These are phyloP conservation scores for Marasmarcha lunaedactyla DNA, from an alignment of 2,888 invertebrate genomes.

Conservation along the genomic window DNA sequence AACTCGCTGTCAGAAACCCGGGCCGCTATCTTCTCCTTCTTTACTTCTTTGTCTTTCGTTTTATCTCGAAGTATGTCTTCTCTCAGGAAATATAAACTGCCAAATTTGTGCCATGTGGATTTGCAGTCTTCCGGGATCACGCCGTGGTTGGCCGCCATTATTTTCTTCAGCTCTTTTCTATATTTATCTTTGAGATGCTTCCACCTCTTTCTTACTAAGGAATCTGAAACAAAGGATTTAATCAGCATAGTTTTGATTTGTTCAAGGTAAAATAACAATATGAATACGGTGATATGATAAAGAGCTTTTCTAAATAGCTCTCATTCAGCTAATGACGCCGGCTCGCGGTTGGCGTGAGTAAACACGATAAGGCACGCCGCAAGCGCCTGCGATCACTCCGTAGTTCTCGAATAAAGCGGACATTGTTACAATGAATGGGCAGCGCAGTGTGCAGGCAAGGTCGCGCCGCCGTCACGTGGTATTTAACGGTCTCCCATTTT, in stretches of 20 bases:
- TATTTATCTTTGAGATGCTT: conserved; percentile 25
- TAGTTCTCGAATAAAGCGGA: neutral
- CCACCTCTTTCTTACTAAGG: conserved; percentile 20
- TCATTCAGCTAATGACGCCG: too few relatives aligned
- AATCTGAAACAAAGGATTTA: conserved; percentile 19
- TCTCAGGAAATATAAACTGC: conserved; percentile 18
- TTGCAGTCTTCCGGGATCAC: conserved; percentile 8
- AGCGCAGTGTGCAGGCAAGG: neutral
- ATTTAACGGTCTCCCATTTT: neutral
- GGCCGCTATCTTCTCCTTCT: conserved; percentile 3
- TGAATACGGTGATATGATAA: too few relatives aligned
- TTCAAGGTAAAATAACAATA: neutral
- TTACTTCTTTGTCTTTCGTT: conserved; percentile 3
- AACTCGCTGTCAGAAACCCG: conserved; percentile 10
- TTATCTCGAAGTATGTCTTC: conserved; percentile 12
- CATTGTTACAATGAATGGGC: neutral
- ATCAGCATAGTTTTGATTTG: conserved; percentile 7
- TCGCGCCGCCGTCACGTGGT: conserved; percentile 1
- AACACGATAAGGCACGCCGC: neutral
- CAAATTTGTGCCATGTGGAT: conserved; percentile 20
- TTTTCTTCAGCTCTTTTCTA: conserved; percentile 23
- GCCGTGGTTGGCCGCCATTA: conserved; percentile 5
- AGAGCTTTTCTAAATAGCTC: too few relatives aligned
- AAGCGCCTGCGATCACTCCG: too few relatives aligned
- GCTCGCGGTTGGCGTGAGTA: neutral